Conservation (phyloP, 2,797 vertebrate genomes). For the Anableps anableps region DNA sequence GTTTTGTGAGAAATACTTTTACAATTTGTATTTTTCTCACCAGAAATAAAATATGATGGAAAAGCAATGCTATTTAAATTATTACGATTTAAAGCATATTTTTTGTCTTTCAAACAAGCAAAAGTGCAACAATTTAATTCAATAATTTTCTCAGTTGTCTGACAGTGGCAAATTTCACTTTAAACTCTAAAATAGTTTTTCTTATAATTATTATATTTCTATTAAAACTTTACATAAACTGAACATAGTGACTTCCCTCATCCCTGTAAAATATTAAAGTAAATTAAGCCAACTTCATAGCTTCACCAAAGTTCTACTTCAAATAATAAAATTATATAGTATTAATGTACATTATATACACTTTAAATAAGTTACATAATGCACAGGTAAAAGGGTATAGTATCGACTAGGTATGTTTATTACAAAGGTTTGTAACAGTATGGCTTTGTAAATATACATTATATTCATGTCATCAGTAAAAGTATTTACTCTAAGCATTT, state of each 20-base stretch:
- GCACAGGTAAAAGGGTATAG: constrained; percentile 82
- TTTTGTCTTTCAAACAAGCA: constrained; percentile 22
- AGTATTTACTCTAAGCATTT: constrained; percentile 62
- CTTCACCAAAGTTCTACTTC: constrained; percentile 72
- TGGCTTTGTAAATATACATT: constrained; percentile 93
- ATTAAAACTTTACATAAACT: constrained; percentile 73
- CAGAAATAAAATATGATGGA: constrained; percentile 66
- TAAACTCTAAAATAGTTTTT: constrained; percentile 28
- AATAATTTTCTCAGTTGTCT: constrained; percentile 25
- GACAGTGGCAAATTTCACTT: constrained; percentile 34
- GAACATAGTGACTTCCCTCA: constrained; percentile 47
- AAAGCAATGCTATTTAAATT: constrained; percentile 37
- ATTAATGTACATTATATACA: constrained; percentile 83
- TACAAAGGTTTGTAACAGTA: constrained; percentile 84
- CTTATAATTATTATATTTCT: constrained; percentile 43
- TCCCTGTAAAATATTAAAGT: constrained; percentile 46
- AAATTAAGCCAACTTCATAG: constrained; percentile 67
- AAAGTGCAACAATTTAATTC: constrained; percentile 38
- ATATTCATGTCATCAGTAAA: constrained; percentile 73
- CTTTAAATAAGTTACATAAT: constrained; percentile 88
- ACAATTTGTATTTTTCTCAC: constrained; percentile 20
- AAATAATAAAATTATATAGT: constrained; percentile 71
- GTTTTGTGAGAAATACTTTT: not conserved
- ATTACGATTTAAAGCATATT: constrained; percentile 32
- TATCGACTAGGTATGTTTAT: constrained; percentile 70